phyloP scores from a whole-genome alignment of 2,888 invertebrate species.

The Stenchaetothrips biformis region DNA sequence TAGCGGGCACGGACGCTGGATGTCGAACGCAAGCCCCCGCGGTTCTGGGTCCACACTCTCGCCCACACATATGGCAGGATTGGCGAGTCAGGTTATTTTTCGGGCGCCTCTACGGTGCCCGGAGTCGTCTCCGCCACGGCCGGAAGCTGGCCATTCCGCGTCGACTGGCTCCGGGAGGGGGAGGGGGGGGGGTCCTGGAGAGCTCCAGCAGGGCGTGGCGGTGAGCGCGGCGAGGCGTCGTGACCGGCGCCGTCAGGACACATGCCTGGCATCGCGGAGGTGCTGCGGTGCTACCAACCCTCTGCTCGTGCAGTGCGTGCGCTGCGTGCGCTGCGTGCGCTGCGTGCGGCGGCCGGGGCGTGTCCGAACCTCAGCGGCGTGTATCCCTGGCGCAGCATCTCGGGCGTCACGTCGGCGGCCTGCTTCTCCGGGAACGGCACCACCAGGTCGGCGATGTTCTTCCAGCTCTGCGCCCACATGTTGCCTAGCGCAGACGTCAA shows the following conservation, averaged over 20 bases:
- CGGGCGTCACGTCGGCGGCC: constrained; percentile 68
- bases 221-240: neutral
- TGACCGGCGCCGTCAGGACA: no score
- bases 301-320: neutral
- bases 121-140: no score
- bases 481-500: constrained; percentile 51
- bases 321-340: neutral
- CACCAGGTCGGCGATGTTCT: constrained; percentile 65
- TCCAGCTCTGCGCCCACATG: constrained; percentile 83
- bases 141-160: no score
- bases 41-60: no score
- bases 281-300: neutral
- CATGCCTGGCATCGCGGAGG: neutral
- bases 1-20: no score
- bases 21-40: no score
- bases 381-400: constrained; percentile 69
- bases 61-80: no score
- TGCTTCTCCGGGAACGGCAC: constrained; percentile 68
- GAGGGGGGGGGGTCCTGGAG: no score
- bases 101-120: no score
- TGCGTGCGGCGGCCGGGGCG: neutral
- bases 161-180: no score
- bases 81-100: no score
- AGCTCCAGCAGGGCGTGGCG: neutral
- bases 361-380: constrained; percentile 61